Base-by-base conservation (phyloP, 2,797 vertebrate genomes). In the Malacoctenus gilli region DNA sequence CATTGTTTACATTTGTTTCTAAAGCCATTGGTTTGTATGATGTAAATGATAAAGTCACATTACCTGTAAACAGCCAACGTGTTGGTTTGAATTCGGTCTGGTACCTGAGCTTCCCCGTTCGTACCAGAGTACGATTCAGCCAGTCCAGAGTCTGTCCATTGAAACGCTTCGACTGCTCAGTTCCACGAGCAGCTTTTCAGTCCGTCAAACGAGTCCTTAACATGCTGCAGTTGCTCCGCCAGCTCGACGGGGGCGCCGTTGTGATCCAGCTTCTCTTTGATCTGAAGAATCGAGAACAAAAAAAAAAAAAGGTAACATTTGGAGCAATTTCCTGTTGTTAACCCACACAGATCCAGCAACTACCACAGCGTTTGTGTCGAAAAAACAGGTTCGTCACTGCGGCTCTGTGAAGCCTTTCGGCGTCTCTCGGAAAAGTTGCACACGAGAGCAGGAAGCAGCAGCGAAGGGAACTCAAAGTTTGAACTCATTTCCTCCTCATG, bases 101-200 rank as follows among this genome's bases (percentile, higher is more conserved):
- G n/a, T n/a, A n/a, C n/a, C n/a, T n/a, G 4, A 23, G 8, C 22
- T 4, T 23, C 22, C 4, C 8, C 22, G 8, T 23, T 8, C 4
- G 25, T 9, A 28, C 5, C 25, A 4, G 25, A 9, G 25, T 6
- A 28, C 6, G 5, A 5, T 28, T 9, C 25, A 41, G 5, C 4
- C 19, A 21, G 38, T 41, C 13, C 34, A 39, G 44, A 4, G 4
- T 32, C n/a, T 59, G 25, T 28, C 25, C 25, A n/a, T n/a, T n/a
- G n/a, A n/a, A n/a, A n/a, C n/a, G n/a, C n/a, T n/a, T n/a, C 1
- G 10, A 20, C 1, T 0, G 14, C 16, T 89, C 68, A 91, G 65
- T 65, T 69, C 89, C 90, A 90, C 14, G 79, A 57, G 68, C 85
- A 89, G 62, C 72, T 87, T 53, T 87, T 90, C 14, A 79, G 70